These are phyloP conservation scores for Clanis bilineata DNA, from an alignment of 2,888 invertebrate species.

Conservation along the genomic window DNA sequence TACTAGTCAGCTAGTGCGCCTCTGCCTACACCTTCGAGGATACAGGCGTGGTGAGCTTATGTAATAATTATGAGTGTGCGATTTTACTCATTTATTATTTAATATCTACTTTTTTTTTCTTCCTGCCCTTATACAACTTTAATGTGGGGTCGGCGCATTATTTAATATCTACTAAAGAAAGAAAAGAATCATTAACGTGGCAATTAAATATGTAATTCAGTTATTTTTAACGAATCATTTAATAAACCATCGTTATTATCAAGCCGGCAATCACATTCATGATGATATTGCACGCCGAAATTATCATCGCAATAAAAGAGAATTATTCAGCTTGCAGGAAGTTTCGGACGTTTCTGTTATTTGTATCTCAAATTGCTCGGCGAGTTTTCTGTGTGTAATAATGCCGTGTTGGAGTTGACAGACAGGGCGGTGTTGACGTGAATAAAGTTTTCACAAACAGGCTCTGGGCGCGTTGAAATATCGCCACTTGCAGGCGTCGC, in stretches of 20 bases:
- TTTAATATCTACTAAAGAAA: too few species aligned
- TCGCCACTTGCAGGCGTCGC: conserved; percentile 70
- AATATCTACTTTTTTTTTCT: too few species aligned
- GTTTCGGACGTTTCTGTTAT: conserved; percentile 32
- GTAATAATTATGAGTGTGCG: too few species aligned
- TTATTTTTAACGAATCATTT: not conserved
- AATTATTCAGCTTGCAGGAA: conserved; percentile 33
- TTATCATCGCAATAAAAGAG: conserved; percentile 29
- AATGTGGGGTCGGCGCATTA: too few species aligned
- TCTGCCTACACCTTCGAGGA: too few species aligned
- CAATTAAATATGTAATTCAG: too few species aligned
- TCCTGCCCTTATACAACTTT: too few species aligned
- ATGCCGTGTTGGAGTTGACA: conserved; percentile 51
- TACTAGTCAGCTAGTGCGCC: too few species aligned
- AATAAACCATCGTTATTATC: conserved; percentile 13
- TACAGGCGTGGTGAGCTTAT: too few species aligned
- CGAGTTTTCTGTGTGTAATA: conserved; percentile 44
- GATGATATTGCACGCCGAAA: conserved; percentile 32
- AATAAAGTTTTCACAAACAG: conserved; percentile 70
- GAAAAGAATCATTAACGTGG: too few species aligned
- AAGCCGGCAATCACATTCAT: conserved; percentile 17
- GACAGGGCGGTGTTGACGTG: conserved; percentile 57
- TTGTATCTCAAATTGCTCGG: conserved; percentile 33
- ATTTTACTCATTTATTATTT: too few species aligned
- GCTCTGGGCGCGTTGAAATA: conserved; percentile 53